These are phyloP conservation scores for Lucilia cuprina DNA, from an alignment of 1,140 invertebrate genomes.

Conservation along the genomic window DNA sequence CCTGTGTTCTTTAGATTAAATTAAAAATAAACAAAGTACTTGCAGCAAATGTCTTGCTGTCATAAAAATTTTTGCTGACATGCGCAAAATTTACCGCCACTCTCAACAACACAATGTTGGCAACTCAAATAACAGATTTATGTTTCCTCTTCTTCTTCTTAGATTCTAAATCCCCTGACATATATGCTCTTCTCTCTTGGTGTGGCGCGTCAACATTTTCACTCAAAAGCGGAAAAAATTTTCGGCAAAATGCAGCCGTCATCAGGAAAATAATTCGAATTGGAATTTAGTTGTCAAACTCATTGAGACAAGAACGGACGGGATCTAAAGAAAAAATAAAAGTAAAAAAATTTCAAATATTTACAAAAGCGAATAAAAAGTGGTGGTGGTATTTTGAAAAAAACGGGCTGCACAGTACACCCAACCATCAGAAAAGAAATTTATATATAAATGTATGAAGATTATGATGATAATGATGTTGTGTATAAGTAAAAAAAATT, in stretches of 20 bases:
- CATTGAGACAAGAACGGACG: slow-evolving; percentile 29
- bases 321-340: neutral
- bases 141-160: neutral
- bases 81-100: slow-evolving; percentile 12
- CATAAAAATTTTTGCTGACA: neutral
- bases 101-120: slow-evolving; percentile 20
- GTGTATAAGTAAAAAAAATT: slow-evolving; percentile 12
- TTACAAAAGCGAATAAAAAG: slow-evolving; percentile 9
- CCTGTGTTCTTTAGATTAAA: slow-evolving; percentile 10
- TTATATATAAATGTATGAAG: no score
- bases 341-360: neutral
- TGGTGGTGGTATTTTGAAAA: slow-evolving; percentile 20
- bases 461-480: neutral
- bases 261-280: neutral
- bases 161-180: neutral
- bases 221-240: neutral
- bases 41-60: neutral
- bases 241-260: neutral
- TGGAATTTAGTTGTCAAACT: slow-evolving; percentile 30
- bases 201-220: neutral
- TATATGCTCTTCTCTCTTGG: neutral
- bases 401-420: neutral
- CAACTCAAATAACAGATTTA: neutral
- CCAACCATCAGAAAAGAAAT: neutral
- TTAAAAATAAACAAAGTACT: neutral